Evolutionary conservation across 2,113 vertebrate species (phyloP), one percentile per base, ranked within the genome.

Genomic region (Cepphus grylle): DNA sequence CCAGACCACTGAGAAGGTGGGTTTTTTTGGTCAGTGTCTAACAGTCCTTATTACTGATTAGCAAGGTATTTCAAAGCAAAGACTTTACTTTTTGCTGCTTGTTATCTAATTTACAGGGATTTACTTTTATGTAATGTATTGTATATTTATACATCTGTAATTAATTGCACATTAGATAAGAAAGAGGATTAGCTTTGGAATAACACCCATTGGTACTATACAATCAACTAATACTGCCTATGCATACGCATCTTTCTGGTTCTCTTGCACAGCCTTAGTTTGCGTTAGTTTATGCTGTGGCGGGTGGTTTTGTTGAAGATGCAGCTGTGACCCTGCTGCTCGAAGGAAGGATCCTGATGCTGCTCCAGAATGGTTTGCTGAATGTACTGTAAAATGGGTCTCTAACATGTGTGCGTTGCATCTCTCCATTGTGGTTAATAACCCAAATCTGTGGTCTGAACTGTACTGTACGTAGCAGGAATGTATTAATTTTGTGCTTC

Each of bases 131-230:
- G 95, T 97, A 96, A 97, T 96, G 97, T 98, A 90, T 96, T 98
- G 98, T 98, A 96, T 98, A 98, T 99, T 98, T 99, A 98, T 98
- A 98, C 97, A 95, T 98, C 98, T 99, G 98, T 99, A 98, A 98
- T 97, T 98, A 98, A 98, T 99, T 99, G 99, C 99, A 99, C 99
- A 98, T 97, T 98, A 96, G 98, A 70, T 94, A 91, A 95, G 86
- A 90, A 92, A 86, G 61, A 73, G 59, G 73, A 76, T 86, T 72
- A 83, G 72, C 85, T 72, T 40, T 53, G 20, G 53, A n/a, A 21
- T 81, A 32, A 93, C 92, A 53, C 82, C 92, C 67, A 1, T 30
- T 25, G 81, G 93, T 87, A 82, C 92, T 71, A 27, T 13, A 61
- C 81, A 25, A 38, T 71, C 47, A 29, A 66, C 88, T 77, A 34